A percentile compares a stretch with the other conserved stretches of the same genome.
These are phyloP conservation scores for mouse (Mus musculus) DNA, from an alignment of 2,113 vertebrate genomes.

Conservation along the genomic window GRCm39 chr9:63518501-63519000, in stretches of 20 bases:
- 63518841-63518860: constrained; percentile 65
- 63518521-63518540: background rate
- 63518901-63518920: background rate
- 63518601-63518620: background rate
- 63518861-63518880: constrained; percentile 13
- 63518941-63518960: background rate
- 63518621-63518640: background rate
- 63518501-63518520: background rate
- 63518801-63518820: constrained; percentile 29
- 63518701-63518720: constrained; percentile 6
- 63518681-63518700: constrained; percentile 36
- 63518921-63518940: background rate
- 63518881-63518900: background rate
- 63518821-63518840: constrained; percentile 72
- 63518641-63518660: background rate
- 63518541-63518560: background rate
- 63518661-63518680: background rate
- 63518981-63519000: background rate
- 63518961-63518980: rapidly evolving
- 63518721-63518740: background rate
- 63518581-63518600: background rate
- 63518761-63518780: constrained; percentile 51
- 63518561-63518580: background rate
- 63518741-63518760: constrained; percentile 13
- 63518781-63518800: constrained; percentile 55